Evolutionary conservation across 37 sponge, comb jelly and placozoan genomes (phyloP).

Genomic region (Dysidea cf. avara): DNA sequence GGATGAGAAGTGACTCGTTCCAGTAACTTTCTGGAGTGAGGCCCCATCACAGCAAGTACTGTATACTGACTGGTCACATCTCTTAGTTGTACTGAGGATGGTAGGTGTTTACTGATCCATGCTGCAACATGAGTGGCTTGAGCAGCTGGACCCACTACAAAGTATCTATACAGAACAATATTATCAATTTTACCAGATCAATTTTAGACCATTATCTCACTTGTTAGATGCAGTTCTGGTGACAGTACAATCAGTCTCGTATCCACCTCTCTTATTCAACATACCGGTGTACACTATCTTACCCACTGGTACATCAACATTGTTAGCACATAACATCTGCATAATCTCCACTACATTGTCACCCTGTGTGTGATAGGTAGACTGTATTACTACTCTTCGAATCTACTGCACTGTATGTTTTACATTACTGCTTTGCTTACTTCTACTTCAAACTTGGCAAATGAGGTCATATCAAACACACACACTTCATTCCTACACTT

Average conservation of each 20-base stretch:
- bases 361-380: too few relatives aligned
- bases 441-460: constrained; percentile 75
- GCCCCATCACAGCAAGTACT: constrained; percentile 56
- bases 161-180: constrained; percentile 13
- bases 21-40: constrained; percentile 26
- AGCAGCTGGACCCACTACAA: constrained; percentile 25
- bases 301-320: constrained; percentile 43
- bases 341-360: constrained; percentile 13
- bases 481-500: constrained; percentile 62
- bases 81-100: neutral
- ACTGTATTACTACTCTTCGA: neutral
- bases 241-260: constrained; percentile 63
- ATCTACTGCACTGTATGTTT: neutral
- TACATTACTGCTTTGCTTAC: neutral
- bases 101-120: constrained; percentile 27
- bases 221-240: constrained; percentile 40
- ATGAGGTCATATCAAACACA: constrained; percentile 79
- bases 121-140: constrained; percentile 20
- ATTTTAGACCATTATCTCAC: constrained; percentile 16
- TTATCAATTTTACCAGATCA: neutral
- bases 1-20: constrained; percentile 23
- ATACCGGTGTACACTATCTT: constrained; percentile 75
- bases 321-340: constrained; percentile 48
- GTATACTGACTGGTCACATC: constrained; percentile 36
- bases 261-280: constrained; percentile 81